Base-by-base conservation (phyloP, 2,888 invertebrate species). In the Frankliniella intonsa region DNA sequence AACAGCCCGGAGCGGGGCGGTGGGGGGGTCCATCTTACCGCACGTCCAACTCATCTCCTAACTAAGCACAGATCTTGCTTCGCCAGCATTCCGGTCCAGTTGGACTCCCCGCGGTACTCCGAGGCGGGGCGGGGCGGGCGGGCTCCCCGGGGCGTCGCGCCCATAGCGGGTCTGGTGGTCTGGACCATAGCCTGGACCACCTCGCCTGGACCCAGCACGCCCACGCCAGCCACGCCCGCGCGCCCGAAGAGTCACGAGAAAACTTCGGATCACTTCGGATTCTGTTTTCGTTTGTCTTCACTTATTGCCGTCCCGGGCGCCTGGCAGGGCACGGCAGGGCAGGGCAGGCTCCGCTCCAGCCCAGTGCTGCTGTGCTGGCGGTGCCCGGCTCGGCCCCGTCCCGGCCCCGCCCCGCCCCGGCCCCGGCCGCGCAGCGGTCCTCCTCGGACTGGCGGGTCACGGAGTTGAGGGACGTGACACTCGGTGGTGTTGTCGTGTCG, bases 231-330 rank as follows among this genome's bases (percentile, higher is more conserved):
- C 38, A 2, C 38, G 38, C 38, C 5, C 38, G 38, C 38, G 38
- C 38, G 38, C 38, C 38, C 38, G 38, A 38, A 38, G 38, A 38
- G 38, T 38, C 38, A 38, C 38, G 38, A 38, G 38, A 11, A 62
- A 62, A 62, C 62, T 62, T 62, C 3, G 62, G 62, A 62, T 62
- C 62, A 62, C 62, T 62, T 62, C 62, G 62, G 62, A 62, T 62
- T 62, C 62, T 62, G 62, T 62, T 62, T 62, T n/a, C n/a, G 62
- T 62, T 62, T 62, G 62, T 62, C 62, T 62, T 62, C 62, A 62
- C 62, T 62, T 62, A 62, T 62, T 62, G 17, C n/a, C 38, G 38
- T 38, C 3, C 5, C 22, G 69, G 69, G n/a, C 19, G 22, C 22
- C 22, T 3, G 69, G 69, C 22, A 22, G 69, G 22, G 69, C 11